Evolutionary conservation across 92 coral and sea anemone species (phyloP).

Genomic region (Phenganax marumi): DNA sequence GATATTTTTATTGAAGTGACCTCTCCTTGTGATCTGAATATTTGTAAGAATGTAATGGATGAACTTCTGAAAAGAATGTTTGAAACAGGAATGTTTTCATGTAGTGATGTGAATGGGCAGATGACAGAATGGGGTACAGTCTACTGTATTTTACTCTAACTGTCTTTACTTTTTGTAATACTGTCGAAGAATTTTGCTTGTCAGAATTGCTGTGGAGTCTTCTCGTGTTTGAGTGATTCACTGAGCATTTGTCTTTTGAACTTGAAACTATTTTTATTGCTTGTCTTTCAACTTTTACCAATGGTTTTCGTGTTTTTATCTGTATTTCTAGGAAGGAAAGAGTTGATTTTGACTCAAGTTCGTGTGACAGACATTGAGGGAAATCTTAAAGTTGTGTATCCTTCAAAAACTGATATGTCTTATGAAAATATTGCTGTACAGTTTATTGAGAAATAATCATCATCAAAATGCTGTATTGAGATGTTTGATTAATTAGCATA

Average conservation of each 20-base stretch:
- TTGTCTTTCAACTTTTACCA: not conserved
- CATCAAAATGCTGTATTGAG: no score
- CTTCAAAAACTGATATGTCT: slow-evolving; percentile 83
- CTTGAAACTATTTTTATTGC: not conserved
- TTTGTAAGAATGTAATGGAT: slow-evolving; percentile 86
- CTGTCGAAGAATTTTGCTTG: not conserved
- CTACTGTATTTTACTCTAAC: not conserved
- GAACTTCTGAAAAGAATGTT: slow-evolving; percentile 65
- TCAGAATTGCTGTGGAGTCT: no score
- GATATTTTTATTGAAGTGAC: slow-evolving; percentile 90
- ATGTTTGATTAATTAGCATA: no score
- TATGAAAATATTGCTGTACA: slow-evolving; percentile 54
- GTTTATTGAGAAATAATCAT: slow-evolving; percentile 2
- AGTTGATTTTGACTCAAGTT: slow-evolving; percentile 78
- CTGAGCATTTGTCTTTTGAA: not conserved
- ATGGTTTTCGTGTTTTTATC: not conserved
- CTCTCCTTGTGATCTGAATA: slow-evolving; percentile 66
- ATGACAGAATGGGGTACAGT: slow-evolving; percentile 3
- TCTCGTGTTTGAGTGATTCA: no score
- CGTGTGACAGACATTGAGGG: slow-evolving; percentile 72
- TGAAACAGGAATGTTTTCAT: slow-evolving; percentile 75
- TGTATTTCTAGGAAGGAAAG: slow-evolving; percentile 27
- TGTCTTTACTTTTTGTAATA: not conserved
- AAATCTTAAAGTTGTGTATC: slow-evolving; percentile 87
- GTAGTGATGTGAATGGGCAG: slow-evolving; percentile 4